Conservation (phyloP, 2,113 vertebrate species). For the Solea senegalensis region DNA sequence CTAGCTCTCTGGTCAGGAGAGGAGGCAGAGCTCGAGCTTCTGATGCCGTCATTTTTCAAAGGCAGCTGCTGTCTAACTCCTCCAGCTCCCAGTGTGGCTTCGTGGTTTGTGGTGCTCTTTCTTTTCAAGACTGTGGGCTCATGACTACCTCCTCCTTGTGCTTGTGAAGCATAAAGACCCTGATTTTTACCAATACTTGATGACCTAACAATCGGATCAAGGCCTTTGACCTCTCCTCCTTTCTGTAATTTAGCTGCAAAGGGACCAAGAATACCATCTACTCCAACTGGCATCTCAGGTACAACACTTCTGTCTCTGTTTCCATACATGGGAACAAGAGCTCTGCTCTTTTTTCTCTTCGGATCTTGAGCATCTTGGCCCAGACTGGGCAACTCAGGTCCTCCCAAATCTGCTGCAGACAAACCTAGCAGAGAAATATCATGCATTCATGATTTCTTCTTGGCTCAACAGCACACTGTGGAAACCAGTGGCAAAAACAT, state of each 20-base stretch:
- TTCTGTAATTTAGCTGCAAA: conserved; percentile 28
- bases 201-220: conserved; percentile 16
- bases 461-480: conserved; percentile 17
- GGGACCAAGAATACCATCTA: background rate
- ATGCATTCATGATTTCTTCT: conserved; percentile 54
- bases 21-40: background rate
- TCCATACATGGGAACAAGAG: conserved; percentile 13
- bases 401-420: conserved; percentile 61
- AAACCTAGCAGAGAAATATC: conserved; percentile 72
- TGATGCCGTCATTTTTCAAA: conserved; percentile 29
- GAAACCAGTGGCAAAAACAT: conserved; percentile 10
- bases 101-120: conserved; percentile 4
- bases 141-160: conserved; percentile 3
- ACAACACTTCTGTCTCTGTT: conserved; percentile 4
- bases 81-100: conserved; percentile 3
- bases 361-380: conserved; percentile 52
- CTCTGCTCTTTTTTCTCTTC: conserved; percentile 49
- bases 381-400: conserved; percentile 49
- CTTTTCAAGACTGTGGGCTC: conserved; percentile 5
- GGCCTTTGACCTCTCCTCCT: conserved; percentile 23
- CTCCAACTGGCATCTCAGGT: conserved; percentile 20
- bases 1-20: conserved; percentile 7
- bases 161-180: conserved; percentile 17
- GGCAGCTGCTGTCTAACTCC: conserved; percentile 2
- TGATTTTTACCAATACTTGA: conserved; percentile 18